Base-by-base conservation (phyloP, 1,140 invertebrate genomes). In the Rhagoletis zephyria region DNA sequence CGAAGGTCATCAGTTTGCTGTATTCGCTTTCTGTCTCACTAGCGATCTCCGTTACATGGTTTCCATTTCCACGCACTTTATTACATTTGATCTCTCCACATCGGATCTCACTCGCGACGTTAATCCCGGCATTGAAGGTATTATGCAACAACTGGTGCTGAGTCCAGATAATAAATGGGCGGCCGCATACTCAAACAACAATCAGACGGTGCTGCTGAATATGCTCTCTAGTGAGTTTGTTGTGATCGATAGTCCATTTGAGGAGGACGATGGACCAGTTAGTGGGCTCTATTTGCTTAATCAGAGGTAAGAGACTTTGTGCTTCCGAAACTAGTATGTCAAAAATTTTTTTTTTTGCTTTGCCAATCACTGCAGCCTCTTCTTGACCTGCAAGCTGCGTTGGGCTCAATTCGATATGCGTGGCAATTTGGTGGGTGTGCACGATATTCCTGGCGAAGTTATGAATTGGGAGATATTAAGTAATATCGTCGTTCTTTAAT, bases 1-100 rank as follows among this genome's bases (percentile, higher is more conserved):
- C 63, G 98, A 99, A 94, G 98, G 98, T 2, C 98, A 99, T 94
- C 97, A 98, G 90, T 99, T 99, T 93, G 98, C 98, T 0, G 98
- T 99, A 0, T 99, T 99, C 93, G 98, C 97, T 12, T 98, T 99
- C 89, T 96, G 96, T 70, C 93, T 99, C 10, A 99, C 98, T 0
- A 96, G 97, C 0, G 98, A 99, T 94, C 97, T 96, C 87, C 96
- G 98, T 74, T 98, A 98, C 93, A 96, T 99, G 67, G 97, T 99
- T 0, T 98, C 98, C 6, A 98, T 99, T 90, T 99, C 98, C 2
- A 99, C 99, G 91, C 96, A 97, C 91, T 98, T 99, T 89, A 98
- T 99, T 88, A 99, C 98, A 16, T 99, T 98, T 96, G 98, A 99
- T 94, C 93, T 99, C 14, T 97, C 97, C 30, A 98, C 97, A 0